Percentiles rank a stretch among this genome's conserved stretches.
Conservation (phyloP, 2,797 vertebrate genomes). For the Monodelphis domestica region DNA sequence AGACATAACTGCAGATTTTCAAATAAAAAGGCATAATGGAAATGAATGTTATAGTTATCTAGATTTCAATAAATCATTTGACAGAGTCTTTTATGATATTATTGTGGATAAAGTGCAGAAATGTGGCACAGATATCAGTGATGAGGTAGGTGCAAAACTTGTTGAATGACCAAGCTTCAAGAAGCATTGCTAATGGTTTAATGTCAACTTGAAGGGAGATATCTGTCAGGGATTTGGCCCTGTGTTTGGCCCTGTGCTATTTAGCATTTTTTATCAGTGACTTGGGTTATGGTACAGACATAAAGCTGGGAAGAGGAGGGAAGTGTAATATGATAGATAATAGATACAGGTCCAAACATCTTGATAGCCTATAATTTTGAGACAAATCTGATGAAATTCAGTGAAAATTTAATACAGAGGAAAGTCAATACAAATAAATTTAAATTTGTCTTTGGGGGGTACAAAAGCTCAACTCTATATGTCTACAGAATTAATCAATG, state of each 20-base stretch:
- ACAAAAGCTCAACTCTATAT: background rate
- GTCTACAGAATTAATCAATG: background rate
- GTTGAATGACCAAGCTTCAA: background rate
- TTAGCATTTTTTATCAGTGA: background rate
- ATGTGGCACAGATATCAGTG: background rate
- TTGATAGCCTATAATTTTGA: background rate
- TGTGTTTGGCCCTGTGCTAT: background rate
- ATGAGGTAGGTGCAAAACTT: background rate
- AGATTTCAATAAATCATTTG: background rate
- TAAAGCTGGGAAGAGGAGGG: background rate
- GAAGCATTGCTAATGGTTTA: background rate
- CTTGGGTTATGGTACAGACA: background rate
- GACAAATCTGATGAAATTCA: background rate
- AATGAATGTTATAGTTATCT: slow-evolving; percentile 64
- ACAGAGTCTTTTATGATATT: background rate
- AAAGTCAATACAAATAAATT: background rate
- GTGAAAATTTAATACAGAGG: background rate
- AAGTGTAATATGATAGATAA: background rate
- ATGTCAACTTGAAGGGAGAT: background rate
- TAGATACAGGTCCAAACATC: background rate
- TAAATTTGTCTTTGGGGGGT: background rate
- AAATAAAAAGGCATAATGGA: slow-evolving; percentile 75
- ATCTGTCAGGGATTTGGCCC: background rate
- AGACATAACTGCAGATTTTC: slow-evolving; percentile 71
- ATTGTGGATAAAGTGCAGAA: background rate